phyloP scores from a whole-genome alignment of 2,797 vertebrate species.

The Meriones psammophilus region DNA sequence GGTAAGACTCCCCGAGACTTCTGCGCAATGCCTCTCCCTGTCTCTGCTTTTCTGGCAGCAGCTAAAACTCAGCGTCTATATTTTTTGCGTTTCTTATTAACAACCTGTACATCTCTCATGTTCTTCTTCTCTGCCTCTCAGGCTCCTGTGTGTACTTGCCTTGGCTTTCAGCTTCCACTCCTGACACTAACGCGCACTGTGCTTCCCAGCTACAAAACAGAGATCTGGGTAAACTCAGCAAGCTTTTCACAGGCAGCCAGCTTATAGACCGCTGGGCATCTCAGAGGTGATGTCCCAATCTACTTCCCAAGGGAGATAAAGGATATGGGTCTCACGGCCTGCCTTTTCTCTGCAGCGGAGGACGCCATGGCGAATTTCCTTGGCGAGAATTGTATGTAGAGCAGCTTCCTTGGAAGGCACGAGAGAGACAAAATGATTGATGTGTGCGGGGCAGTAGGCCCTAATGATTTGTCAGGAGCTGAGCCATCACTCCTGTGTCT shows the following conservation, averaged over 20 bases:
- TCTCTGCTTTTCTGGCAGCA: background rate
- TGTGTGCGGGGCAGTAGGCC: background rate
- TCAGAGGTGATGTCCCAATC: background rate
- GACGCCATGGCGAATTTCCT: background rate
- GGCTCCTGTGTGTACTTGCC: background rate
- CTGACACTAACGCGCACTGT: background rate
- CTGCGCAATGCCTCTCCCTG: background rate
- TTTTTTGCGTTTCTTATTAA: background rate
- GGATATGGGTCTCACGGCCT: background rate
- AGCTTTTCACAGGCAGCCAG: background rate
- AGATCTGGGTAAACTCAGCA: background rate
- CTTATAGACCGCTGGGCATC: background rate
- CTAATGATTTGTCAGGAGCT: slow-evolving; percentile 34
- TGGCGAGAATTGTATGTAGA: background rate
- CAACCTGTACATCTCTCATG: background rate
- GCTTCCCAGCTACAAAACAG: background rate
- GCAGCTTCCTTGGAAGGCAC: background rate
- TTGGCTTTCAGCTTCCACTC: background rate
- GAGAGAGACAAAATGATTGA: slow-evolving; percentile 12
- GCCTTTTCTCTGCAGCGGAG: background rate
- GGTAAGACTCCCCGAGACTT: background rate
- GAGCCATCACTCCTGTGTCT: background rate
- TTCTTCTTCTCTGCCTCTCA: background rate
- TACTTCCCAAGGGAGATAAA: background rate
- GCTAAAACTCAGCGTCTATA: background rate